phyloP scores from a whole-genome alignment of 2,888 invertebrate species.

The Chromoteleia sp. region DNA sequence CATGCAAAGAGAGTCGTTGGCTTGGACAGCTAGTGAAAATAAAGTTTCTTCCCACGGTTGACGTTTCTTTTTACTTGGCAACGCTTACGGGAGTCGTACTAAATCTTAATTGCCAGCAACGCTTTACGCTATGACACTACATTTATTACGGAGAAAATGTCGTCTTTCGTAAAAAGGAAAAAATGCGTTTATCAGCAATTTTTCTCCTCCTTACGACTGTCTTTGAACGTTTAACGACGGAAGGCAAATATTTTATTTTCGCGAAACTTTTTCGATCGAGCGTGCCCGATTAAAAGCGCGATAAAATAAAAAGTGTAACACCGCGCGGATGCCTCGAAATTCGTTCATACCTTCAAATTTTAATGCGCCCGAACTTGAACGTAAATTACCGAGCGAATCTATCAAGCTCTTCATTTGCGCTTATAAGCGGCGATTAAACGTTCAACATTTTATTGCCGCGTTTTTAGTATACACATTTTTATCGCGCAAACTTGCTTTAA shows the following conservation, averaged over 20 bases:
- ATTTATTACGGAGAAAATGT: constrained; percentile 44
- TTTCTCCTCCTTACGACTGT: constrained; percentile 1
- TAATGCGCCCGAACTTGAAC: constrained; percentile 1
- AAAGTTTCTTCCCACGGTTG: constrained; percentile 42
- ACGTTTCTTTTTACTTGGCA: constrained; percentile 55
- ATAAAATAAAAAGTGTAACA: not conserved
- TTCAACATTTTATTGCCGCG: not conserved
- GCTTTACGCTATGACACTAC: constrained; percentile 46
- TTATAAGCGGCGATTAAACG: constrained; percentile 18
- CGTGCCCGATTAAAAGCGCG: not conserved
- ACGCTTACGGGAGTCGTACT: constrained; percentile 39
- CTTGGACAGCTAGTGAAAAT: constrained; percentile 65
- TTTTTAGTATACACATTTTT: constrained; percentile 9
- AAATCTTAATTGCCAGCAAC: constrained; percentile 55
- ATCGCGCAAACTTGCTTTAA: constrained; percentile 1
- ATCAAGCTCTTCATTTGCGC: constrained; percentile 20
- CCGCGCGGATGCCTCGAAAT: not conserved
- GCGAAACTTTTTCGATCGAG: not conserved
- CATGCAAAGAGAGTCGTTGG: constrained; percentile 56
- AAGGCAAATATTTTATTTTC: constrained; percentile 6
- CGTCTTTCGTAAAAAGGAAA: constrained; percentile 9
- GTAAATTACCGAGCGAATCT: constrained; percentile 15
- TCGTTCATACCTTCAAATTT: not conserved
- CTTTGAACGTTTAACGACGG: constrained; percentile 13
- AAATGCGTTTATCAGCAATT: constrained; percentile 24